Evolutionary conservation across 2,797 vertebrate species (phyloP).

Genomic region (Rhincodon typus): DNA sequence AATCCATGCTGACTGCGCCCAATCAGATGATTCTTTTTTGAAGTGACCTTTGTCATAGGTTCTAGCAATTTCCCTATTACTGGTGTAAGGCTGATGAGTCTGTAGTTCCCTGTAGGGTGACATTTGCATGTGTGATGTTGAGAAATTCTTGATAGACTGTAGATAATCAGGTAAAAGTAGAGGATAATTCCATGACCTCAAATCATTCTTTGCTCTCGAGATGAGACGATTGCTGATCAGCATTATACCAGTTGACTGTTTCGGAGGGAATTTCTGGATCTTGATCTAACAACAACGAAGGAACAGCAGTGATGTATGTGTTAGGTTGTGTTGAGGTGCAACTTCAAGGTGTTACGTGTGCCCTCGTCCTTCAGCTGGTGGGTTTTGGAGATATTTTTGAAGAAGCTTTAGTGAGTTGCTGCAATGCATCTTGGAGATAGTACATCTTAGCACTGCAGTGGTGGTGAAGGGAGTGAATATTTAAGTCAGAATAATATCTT

Average conservation of each 20-base stretch:
- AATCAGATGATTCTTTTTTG: too few species aligned
- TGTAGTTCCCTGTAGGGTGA: too few species aligned
- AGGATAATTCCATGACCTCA: not conserved
- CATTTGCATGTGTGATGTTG: not conserved
- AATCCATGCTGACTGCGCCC: too few species aligned
- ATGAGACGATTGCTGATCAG: not conserved
- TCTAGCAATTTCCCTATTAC: too few species aligned
- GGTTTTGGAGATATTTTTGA: not conserved
- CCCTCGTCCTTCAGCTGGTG: not conserved
- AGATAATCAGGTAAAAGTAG: not conserved
- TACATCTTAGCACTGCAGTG: too few species aligned
- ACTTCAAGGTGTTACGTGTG: not conserved
- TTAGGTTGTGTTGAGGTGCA: not conserved
- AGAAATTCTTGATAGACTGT: not conserved
- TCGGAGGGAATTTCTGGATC: not conserved
- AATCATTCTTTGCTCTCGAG: not conserved
- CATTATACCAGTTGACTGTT: not conserved
- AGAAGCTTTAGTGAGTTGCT: not conserved
- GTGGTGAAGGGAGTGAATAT: not conserved
- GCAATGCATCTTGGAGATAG: not conserved
- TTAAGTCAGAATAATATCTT: not conserved
- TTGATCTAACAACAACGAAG: not conserved
- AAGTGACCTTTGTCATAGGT: too few species aligned
- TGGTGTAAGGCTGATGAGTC: too few species aligned
- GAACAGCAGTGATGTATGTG: not conserved